Percentiles rank a stretch among this genome's conserved stretches.
These are phyloP conservation scores for Eubasilissa splendida DNA, from an alignment of 2,888 invertebrate species.

Conservation along the genomic window DNA sequence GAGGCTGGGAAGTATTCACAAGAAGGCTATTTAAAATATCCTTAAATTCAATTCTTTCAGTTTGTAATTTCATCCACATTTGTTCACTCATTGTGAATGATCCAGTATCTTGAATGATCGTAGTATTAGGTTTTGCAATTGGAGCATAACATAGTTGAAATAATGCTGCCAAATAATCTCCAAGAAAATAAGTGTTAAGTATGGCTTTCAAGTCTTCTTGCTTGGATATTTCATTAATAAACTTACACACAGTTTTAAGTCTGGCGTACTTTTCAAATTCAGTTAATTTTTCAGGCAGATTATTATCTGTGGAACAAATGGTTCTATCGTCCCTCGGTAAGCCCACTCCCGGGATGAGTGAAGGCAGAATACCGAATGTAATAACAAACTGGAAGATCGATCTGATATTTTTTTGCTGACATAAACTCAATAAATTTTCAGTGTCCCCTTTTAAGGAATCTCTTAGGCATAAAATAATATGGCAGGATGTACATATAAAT, in stretches of 20 bases:
- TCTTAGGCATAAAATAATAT: slow-evolving; percentile 67
- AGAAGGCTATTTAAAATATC: slow-evolving; percentile 71
- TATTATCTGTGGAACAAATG: background rate
- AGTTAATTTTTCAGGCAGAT: slow-evolving; percentile 7
- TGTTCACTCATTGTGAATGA: slow-evolving; percentile 73
- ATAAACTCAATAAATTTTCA: slow-evolving; percentile 75
- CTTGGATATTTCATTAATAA: slow-evolving; percentile 69
- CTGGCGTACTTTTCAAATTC: slow-evolving; percentile 69
- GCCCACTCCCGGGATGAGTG: slow-evolving; percentile 79
- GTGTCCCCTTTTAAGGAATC: slow-evolving; percentile 63
- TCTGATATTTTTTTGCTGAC: slow-evolving; percentile 77
- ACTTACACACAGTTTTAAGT: slow-evolving; percentile 69
- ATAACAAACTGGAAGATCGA: slow-evolving; percentile 76
- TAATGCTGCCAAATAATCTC: slow-evolving; percentile 77
- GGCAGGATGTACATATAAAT: slow-evolving; percentile 68
- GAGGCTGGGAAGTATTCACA: slow-evolving; percentile 73
- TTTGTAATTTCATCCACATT: slow-evolving; percentile 69
- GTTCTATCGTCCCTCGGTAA: slow-evolving; percentile 12
- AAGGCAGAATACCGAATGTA: slow-evolving; percentile 78
- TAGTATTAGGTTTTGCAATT: slow-evolving; percentile 73
- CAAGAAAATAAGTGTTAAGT: slow-evolving; percentile 73
- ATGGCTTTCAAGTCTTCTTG: slow-evolving; percentile 72
- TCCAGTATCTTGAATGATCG: slow-evolving; percentile 58
- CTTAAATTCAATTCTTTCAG: slow-evolving; percentile 71
- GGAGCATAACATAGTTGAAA: slow-evolving; percentile 81